phyloP scores from a whole-genome alignment of 2,797 vertebrate species.

The Macrochelys suwanniensis region DNA sequence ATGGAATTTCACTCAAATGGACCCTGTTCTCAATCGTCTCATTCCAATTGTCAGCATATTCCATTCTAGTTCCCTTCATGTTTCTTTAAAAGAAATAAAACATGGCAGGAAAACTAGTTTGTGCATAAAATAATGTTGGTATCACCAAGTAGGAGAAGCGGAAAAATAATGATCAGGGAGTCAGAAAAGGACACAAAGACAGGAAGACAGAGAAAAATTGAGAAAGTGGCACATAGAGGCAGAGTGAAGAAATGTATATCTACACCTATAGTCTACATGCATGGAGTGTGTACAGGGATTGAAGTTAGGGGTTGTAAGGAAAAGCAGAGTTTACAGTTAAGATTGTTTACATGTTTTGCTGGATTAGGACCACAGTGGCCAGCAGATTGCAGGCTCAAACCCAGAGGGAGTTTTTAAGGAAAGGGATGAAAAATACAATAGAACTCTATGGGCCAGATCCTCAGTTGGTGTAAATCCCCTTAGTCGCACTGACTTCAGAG shows the following conservation, averaged over 20 bases:
- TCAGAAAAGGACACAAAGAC: not conserved
- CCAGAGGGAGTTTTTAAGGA: not conserved
- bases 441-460: not conserved
- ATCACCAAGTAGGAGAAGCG: not conserved
- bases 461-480: not conserved
- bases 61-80: not conserved
- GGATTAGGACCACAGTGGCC: not conserved
- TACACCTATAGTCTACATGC: not conserved
- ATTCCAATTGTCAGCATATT: not conserved
- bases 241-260: not conserved
- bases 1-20: not conserved
- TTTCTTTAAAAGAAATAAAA: conserved; percentile 20
- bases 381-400: not conserved
- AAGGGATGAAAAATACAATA: not conserved
- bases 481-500: not conserved
- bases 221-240: not conserved
- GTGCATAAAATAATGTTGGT: not conserved
- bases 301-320: not conserved
- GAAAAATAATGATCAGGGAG: not conserved
- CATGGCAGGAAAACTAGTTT: not conserved
- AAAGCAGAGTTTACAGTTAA: not conserved
- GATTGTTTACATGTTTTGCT: not conserved
- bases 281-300: not conserved
- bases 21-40: not conserved
- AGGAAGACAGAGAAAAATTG: not conserved